Evolutionary conservation across 2,113 vertebrate species (phyloP).

Genomic region (Acrocephalus arundinaceus): DNA sequence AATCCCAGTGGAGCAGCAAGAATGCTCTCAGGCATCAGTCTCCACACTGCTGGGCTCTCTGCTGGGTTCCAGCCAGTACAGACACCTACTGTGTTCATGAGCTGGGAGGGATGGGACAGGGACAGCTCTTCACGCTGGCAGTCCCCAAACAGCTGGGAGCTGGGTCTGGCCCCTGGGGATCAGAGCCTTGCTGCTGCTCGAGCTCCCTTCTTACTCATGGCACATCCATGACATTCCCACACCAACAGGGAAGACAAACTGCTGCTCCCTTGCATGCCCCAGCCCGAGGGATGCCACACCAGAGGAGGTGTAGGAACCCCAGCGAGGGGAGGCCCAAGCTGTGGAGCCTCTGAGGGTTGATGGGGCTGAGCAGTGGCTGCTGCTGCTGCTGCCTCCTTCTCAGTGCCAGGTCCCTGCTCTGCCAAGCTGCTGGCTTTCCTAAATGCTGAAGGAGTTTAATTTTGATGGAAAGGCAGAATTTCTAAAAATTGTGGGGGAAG

Average conservation of each 20-base stretch:
- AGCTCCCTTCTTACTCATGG: background rate
- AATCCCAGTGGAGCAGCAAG: background rate
- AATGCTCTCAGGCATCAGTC: background rate
- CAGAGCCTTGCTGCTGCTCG: background rate
- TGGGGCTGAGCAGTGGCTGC: background rate
- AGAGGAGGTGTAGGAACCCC: background rate
- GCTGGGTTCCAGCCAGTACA: background rate
- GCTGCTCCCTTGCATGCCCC: background rate
- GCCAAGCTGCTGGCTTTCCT: background rate
- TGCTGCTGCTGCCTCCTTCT: background rate
- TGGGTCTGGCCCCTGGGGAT: background rate
- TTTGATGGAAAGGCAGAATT: background rate
- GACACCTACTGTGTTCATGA: background rate
- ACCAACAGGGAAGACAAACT: background rate
- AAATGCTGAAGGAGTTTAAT: background rate
- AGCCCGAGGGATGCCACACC: fast-evolving
- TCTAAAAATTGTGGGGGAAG: background rate
- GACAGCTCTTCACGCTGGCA: background rate
- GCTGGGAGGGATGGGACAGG: background rate
- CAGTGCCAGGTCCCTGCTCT: background rate
- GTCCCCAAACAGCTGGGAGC: background rate
- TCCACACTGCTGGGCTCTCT: background rate
- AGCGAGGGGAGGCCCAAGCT: fast-evolving
- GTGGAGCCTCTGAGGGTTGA: background rate
- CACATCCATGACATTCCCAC: background rate